Evolutionary conservation across 2,113 vertebrate species (phyloP).

Genomic region (Actenoides lindsayi): DNA sequence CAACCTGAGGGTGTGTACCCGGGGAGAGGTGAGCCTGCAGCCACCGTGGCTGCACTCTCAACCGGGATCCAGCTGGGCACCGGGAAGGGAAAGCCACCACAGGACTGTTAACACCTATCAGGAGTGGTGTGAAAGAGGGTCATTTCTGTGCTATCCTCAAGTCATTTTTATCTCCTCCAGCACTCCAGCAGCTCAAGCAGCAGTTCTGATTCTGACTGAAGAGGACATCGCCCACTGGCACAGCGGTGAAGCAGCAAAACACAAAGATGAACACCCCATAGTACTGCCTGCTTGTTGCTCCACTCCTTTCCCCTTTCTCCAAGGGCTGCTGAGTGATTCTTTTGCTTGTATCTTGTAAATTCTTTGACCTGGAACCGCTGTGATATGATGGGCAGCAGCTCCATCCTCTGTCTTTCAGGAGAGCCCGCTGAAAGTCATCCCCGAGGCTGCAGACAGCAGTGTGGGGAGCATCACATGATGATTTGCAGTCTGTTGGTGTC

Average conservation of each 20-base stretch:
- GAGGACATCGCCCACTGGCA: not conserved
- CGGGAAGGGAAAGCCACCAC: accelerated
- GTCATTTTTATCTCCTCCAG: not conserved
- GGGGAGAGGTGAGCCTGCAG: not conserved
- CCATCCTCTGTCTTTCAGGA: not conserved
- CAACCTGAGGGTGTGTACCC: not conserved
- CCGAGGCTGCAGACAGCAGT: not conserved
- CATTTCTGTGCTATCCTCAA: not conserved
- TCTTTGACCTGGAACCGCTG: not conserved
- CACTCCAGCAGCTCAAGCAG: slow-evolving; percentile 25
- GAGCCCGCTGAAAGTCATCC: not conserved
- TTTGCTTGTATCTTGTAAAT: not conserved
- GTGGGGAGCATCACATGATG: accelerated
- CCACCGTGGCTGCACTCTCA: not conserved
- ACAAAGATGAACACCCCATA: accelerated
- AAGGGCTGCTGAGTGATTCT: not conserved
- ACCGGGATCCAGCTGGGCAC: not conserved
- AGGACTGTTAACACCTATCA: too few relatives aligned
- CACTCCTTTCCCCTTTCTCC: not conserved
- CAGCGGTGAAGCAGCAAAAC: accelerated
- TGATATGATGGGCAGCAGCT: not conserved
- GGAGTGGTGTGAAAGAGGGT: not conserved
- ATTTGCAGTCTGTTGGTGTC: not conserved
- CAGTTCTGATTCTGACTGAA: slow-evolving; percentile 64
- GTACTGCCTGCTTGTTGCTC: not conserved